Conservation (phyloP, 2,888 invertebrate species). For the Caenorhabditis japonica region DNA sequence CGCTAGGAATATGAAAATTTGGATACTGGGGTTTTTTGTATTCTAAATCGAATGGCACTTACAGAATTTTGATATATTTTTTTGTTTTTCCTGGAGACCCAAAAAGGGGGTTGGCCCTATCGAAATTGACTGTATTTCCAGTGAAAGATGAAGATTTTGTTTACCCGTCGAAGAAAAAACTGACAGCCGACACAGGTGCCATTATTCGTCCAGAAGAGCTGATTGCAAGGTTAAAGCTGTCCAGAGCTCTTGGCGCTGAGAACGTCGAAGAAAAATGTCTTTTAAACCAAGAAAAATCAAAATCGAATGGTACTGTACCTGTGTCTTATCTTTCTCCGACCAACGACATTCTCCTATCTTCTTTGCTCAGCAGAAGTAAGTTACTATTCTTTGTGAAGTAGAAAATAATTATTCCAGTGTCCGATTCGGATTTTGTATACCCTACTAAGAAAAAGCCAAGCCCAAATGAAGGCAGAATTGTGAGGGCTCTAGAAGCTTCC, state of each 20-base stretch:
- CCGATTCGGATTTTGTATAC: constrained; percentile 20
- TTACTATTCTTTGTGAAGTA: background rate
- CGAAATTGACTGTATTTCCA: background rate
- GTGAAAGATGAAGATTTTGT: constrained; percentile 31
- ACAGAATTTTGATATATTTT: background rate
- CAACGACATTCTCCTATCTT: constrained; percentile 4
- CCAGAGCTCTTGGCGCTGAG: too few relatives aligned
- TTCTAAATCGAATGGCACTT: background rate
- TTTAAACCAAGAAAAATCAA: too few relatives aligned
- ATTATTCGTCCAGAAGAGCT: constrained; percentile 15
- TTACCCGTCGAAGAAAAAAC: constrained; percentile 10
- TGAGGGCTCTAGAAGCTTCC: too few relatives aligned
- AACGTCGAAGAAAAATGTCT: too few relatives aligned
- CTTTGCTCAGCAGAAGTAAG: constrained; percentile 11
- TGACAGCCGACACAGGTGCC: constrained; percentile 2
- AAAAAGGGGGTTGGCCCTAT: too few relatives aligned
- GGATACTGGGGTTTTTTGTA: too few relatives aligned
- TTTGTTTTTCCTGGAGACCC: background rate
- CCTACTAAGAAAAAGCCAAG: too few relatives aligned
- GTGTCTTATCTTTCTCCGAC: background rate
- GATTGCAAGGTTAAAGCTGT: background rate
- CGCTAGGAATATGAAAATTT: too few relatives aligned
- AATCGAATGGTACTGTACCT: too few relatives aligned
- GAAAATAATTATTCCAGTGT: background rate
- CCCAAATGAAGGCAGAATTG: too few relatives aligned